A percentile compares a stretch with the other conserved stretches of the same genome.
Evolutionary conservation across 1,140 invertebrate species (phyloP).

Genomic region (Arctopsyche grandis): DNA sequence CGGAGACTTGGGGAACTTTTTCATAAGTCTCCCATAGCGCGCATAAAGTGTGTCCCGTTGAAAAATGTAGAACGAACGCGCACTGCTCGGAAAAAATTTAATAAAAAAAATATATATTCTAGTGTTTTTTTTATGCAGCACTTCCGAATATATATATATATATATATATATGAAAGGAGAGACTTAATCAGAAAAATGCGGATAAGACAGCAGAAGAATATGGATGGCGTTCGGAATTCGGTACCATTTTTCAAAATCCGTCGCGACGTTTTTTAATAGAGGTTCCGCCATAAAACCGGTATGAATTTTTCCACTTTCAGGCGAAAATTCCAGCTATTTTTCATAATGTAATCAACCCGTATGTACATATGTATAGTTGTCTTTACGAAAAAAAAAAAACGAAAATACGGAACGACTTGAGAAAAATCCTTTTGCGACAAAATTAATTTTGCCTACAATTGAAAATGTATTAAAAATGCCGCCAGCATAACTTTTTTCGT

Average conservation of each 20-base stretch:
- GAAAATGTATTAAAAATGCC: too few species aligned
- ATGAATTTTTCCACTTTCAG: too few species aligned
- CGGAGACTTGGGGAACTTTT: not conserved
- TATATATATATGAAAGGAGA: not conserved
- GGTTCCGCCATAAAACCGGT: too few species aligned
- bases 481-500: too few species aligned
- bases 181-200: conserved; percentile 11
- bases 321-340: too few species aligned
- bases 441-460: too few species aligned
- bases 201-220: conserved; percentile 9
- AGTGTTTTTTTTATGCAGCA: not conserved
- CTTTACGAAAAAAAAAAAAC: not conserved
- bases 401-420: not conserved
- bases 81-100: conserved; percentile 14
- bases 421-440: too few species aligned
- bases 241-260: not conserved
- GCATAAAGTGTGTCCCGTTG: not conserved
- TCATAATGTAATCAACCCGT: too few species aligned
- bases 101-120: conserved; percentile 9
- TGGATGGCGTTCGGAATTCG: conserved; percentile 9
- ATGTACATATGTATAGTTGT: too few species aligned
- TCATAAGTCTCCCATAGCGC: conserved; percentile 15
- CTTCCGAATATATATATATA: not conserved
- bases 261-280: not conserved
- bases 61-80: conserved; percentile 4